Evolutionary conservation across 2,888 invertebrate genomes (phyloP).

Genomic region (Ochlodes sylvanus): DNA sequence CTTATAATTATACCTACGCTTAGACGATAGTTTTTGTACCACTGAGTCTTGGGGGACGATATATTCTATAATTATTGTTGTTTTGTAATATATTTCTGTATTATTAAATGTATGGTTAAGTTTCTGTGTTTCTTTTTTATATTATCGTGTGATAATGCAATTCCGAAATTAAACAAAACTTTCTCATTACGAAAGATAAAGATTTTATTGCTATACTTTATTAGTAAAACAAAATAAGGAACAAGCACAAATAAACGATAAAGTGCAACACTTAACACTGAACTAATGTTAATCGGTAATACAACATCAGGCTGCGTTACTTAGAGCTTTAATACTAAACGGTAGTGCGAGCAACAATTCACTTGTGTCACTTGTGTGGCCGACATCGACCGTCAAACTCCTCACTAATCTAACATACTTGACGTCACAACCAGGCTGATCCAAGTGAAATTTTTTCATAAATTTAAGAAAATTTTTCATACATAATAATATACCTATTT

Average conservation of each 20-base stretch:
- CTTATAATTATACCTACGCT: neutral
- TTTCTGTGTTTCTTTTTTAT: constrained; percentile 41
- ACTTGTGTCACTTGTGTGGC: too few species aligned
- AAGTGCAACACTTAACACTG: constrained; percentile 46
- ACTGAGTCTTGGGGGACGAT: constrained; percentile 23
- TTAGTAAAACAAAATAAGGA: constrained; percentile 59
- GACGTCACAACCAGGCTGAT: neutral
- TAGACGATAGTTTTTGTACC: constrained; percentile 17
- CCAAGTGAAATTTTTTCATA: too few species aligned
- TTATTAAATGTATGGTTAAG: constrained; percentile 26
- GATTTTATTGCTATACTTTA: constrained; percentile 53
- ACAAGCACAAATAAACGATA: constrained; percentile 58
- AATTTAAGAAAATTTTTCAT: too few species aligned
- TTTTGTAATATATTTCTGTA: constrained; percentile 33
- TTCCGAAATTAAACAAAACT: neutral
- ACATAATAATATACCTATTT: too few species aligned
- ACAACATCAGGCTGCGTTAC: constrained; percentile 16
- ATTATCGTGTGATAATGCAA: too few species aligned
- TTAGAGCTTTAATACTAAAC: constrained; percentile 19
- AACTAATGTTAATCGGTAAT: constrained; percentile 21
- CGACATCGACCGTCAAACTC: neutral
- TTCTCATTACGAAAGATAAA: constrained; percentile 2
- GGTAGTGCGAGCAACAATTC: constrained; percentile 3
- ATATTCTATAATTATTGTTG: constrained; percentile 19
- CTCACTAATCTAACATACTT: neutral